Evolutionary conservation across 2,888 invertebrate genomes (phyloP), one percentile per base, ranked within the genome.

Genomic region (Cephus rjabovi): DNA sequence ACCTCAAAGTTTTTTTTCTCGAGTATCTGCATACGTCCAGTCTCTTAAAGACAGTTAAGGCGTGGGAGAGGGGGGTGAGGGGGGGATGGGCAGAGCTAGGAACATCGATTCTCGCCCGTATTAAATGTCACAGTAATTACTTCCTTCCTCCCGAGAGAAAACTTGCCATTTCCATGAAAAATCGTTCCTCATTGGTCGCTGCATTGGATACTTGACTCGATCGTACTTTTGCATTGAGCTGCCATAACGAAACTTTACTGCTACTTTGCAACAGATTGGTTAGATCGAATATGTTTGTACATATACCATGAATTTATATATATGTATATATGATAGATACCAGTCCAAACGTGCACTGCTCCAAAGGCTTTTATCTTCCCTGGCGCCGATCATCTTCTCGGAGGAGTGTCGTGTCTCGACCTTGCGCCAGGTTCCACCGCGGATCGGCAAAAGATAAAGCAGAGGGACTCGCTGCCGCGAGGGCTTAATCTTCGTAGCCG

Each of bases 401-500:
- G 56, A 40, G 40, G 40, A 71, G 71, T 71, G 34, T 34, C 31
- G 34, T 34, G 71, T 33, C 71, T 31, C 71, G 71, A 71, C 71
- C 71, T 71, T 71, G 71, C 30, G 71, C 34, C 34, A 71, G 31
- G 71, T 34, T 34, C 31, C 30, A 33, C 56, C 56, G 56, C 23
- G 56, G 31, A 33, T 33, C 34, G 71, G 71, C 71, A 30, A 34
- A 71, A 34, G 34, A 31, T 31, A 56, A 56, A 56, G 56, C 56
- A 56, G 56, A 9, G 56, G 56, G 56, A 23, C 56, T 56, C 56
- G 23, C 56, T 56, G 56, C 56, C 23, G 56, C 23, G 23, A 56
- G 23, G 56, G 56, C 31, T 71, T 34, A 71, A 71, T 71, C 71
- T 31, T 56, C 56, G 56, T 56, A 56, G 34, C 80, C 79, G 79